Base-by-base conservation (phyloP, 2,888 invertebrate genomes). In the Parapristionchus giblindavisi region DNA sequence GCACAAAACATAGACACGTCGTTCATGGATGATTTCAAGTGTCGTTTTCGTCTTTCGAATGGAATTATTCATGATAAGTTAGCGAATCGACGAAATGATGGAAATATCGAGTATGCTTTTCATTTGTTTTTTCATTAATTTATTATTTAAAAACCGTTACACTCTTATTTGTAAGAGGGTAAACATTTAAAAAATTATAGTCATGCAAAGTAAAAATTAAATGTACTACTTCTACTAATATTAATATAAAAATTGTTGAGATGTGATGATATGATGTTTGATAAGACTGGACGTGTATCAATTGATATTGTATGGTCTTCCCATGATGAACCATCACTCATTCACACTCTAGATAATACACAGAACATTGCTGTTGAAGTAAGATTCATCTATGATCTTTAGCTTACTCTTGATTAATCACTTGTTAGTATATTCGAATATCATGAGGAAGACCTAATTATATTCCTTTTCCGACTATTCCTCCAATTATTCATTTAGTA, bases 11-110 rank as follows among this genome's bases (percentile, higher is more conserved):
- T 80, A 60, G 83, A 83, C 66, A 68, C 80, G 81, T 78, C 84
- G 21, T 88, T 87, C 78, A 88, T 89, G 84, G 77, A 78, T 27
- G 84, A 85, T 58, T 84, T 89, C 77, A 83, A 84, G 43, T 89
- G 89, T 75, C 80, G 79, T 56, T 83, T 85, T 77, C 75, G 72
- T 3, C 81, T 81, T 34, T 80, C 78, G 24, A 77, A 76, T 40
- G 38, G 68, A 58, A 72, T 74, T 29, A 77, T 80, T 11, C 83
- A 84, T 38, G 82, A 84, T 75, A 81, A 80, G 38, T 58, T 78
- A 21, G 80, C 82, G 1, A 75, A 76, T n/a, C 40, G 78, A 38
- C 75, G 71, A 21, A 77, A 75, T 34, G 83, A 80, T 51, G 79
- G 80, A 40, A 79, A 79, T 17, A 81, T 83, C 52, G 78, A 79